Evolutionary conservation across 2,113 vertebrate genomes (phyloP).

Genomic region (Mugil cephalus): DNA sequence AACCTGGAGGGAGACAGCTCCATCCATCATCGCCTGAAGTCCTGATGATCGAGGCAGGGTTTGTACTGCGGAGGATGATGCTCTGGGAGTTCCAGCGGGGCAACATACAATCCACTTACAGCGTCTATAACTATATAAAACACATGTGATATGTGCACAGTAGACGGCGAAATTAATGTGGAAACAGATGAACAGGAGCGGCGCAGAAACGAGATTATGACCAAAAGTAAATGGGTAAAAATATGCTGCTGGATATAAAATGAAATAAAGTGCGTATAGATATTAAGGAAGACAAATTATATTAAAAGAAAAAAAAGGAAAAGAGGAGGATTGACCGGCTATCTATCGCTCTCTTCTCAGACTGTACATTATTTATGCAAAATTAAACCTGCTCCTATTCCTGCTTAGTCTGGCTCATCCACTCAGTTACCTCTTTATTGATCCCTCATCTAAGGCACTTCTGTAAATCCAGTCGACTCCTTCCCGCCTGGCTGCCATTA

Average conservation of each 20-base stretch:
- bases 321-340: constrained; percentile 5
- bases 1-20: constrained; percentile 76
- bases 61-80: constrained; percentile 58
- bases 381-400: constrained; percentile 81
- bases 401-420: constrained; percentile 76
- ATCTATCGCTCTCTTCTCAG: constrained; percentile 29
- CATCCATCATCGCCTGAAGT: constrained; percentile 78
- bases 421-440: constrained; percentile 78
- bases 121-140: constrained; percentile 43
- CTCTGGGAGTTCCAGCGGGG: constrained; percentile 59
- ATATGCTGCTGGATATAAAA: constrained; percentile 5
- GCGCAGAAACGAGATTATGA: constrained; percentile 29
- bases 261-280: constrained; percentile 21
- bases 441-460: constrained; percentile 78
- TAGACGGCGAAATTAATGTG: constrained; percentile 29
- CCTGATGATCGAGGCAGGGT: constrained; percentile 73
- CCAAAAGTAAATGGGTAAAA: not conserved
- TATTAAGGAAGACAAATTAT: constrained; percentile 19
- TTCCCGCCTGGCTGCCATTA: constrained; percentile 60
- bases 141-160: constrained; percentile 20
- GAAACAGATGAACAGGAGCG: constrained; percentile 29
- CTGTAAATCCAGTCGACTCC: constrained; percentile 74
- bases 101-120: constrained; percentile 59
- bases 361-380: constrained; percentile 82
- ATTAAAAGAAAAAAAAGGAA: too few relatives aligned